A percentile compares a stretch with the other conserved stretches of the same genome.
phyloP scores from a whole-genome alignment of 2,113 vertebrate species.

The Rafetus swinhoei region DNA sequence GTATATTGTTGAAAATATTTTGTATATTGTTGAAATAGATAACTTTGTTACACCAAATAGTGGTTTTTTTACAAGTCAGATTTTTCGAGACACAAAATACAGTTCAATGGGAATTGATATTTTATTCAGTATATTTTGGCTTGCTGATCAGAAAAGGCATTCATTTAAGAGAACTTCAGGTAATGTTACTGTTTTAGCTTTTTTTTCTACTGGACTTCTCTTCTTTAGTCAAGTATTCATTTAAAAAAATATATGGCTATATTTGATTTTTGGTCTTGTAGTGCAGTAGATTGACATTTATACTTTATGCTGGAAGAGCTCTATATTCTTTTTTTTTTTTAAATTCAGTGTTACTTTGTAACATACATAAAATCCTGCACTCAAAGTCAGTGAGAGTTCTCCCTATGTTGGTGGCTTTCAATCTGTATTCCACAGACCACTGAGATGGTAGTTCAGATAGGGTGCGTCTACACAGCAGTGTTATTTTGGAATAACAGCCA shows the following conservation, averaged over 20 bases:
- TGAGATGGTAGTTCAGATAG: no score
- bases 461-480: no score
- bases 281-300: background rate
- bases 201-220: background rate
- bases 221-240: background rate
- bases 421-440: no score
- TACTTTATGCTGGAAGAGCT: background rate
- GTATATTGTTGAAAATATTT: no score
- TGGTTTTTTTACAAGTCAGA: background rate
- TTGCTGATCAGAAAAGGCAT: background rate
- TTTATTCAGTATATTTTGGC: slow-evolving; percentile 9
- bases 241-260: background rate
- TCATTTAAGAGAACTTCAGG: background rate
- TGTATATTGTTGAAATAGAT: background rate
- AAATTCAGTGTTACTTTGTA: background rate
- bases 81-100: background rate
- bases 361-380: background rate
- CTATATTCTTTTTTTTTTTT: background rate
- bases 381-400: background rate
- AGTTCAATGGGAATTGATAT: background rate
- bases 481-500: no score
- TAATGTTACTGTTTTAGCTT: background rate
- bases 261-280: background rate
- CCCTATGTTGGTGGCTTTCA: no score
- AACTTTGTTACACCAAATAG: background rate